These are phyloP conservation scores for Channa maculata DNA, from an alignment of 2,113 vertebrate genomes.

Conservation along the genomic window DNA sequence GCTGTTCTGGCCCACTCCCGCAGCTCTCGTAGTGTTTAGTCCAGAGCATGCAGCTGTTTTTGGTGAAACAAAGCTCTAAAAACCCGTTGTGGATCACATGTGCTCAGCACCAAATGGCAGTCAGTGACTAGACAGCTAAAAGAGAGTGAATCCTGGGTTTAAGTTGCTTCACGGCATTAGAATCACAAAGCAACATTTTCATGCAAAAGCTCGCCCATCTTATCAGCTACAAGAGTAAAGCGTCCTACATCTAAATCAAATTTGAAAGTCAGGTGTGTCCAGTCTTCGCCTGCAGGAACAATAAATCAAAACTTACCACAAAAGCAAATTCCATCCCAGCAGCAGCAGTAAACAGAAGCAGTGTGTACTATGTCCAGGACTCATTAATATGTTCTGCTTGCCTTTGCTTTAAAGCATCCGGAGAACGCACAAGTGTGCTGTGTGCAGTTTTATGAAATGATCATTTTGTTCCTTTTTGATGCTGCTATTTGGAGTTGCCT, in stretches of 20 bases:
- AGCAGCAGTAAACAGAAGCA: slow-evolving; percentile 17
- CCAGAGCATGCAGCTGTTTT: no score
- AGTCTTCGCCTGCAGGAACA: slow-evolving; percentile 5
- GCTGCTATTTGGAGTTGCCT: neutral
- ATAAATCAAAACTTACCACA: slow-evolving; percentile 11
- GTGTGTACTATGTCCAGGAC: neutral
- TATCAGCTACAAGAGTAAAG: neutral
- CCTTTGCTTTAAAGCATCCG: slow-evolving; percentile 24
- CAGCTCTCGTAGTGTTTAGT: no score
- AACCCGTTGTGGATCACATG: no score
- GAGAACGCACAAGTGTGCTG: slow-evolving; percentile 30
- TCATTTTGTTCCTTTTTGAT: slow-evolving; percentile 17
- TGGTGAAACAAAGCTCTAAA: no score
- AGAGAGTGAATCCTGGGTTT: no score
- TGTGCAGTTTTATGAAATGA: slow-evolving; percentile 46
- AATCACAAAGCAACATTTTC: neutral
- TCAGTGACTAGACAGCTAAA: no score
- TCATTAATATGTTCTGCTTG: slow-evolving; percentile 49
- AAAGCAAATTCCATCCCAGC: slow-evolving; percentile 14
- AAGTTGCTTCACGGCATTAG: no score
- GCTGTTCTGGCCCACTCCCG: no score
- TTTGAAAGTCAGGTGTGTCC: neutral
- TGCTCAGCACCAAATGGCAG: no score
- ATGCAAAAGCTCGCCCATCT: neutral
- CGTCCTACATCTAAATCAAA: neutral